These are phyloP conservation scores for Cydia splendana DNA, from an alignment of 1,140 invertebrate genomes.

Conservation along the genomic window DNA sequence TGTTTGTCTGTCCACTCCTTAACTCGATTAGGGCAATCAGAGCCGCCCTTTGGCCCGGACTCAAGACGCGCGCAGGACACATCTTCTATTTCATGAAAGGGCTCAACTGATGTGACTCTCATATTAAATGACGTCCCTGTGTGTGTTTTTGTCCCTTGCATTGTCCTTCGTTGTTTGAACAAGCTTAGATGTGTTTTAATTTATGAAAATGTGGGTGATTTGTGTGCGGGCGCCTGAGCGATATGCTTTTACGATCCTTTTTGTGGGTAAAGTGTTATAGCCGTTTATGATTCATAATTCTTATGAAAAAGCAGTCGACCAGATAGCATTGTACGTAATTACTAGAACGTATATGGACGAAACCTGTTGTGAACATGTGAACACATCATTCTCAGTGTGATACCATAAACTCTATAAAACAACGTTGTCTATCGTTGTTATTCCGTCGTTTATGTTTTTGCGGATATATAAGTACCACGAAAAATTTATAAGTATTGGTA, in stretches of 20 bases:
- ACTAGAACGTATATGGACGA: neutral
- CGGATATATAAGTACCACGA: too few relatives aligned
- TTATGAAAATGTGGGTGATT: constrained; percentile 21
- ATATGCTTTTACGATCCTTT: constrained; percentile 4
- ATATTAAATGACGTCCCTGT: neutral
- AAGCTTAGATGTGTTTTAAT: constrained; percentile 16
- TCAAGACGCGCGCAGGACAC: constrained; percentile 51
- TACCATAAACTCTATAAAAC: neutral
- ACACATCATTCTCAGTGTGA: neutral
- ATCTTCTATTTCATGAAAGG: neutral
- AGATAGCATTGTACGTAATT: neutral
- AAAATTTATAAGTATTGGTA: too few relatives aligned
- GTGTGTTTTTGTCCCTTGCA: neutral
- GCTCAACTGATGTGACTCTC: neutral
- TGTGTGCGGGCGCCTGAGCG: constrained; percentile 4
- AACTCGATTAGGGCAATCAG: constrained; percentile 77
- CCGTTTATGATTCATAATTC: neutral
- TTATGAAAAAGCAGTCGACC: constrained; percentile 1
- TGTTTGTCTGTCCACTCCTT: constrained; percentile 69
- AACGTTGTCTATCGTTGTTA: too few relatives aligned
- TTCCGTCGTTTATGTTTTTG: too few relatives aligned
- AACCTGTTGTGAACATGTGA: neutral
- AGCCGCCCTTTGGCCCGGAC: constrained; percentile 68
- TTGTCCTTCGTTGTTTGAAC: constrained; percentile 14
- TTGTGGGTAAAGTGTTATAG: neutral